These are phyloP conservation scores for Passer montanus DNA, from an alignment of 2,113 vertebrate genomes.

Conservation along the genomic window DNA sequence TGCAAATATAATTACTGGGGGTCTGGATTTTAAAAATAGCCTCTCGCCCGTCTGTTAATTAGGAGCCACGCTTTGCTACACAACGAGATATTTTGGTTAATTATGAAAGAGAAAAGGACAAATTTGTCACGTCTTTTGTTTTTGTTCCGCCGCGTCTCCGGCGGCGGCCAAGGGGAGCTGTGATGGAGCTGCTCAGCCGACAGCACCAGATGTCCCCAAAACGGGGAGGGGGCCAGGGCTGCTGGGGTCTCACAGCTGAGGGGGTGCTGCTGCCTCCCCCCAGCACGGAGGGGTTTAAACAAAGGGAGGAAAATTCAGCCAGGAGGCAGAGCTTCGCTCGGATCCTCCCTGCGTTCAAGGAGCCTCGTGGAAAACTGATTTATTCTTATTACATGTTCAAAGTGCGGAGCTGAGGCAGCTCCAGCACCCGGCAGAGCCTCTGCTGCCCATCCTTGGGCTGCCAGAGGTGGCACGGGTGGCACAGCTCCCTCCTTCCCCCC, in stretches of 20 bases:
- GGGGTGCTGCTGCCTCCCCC: neutral
- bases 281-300: accelerated
- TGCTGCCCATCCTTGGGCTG: accelerated
- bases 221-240: neutral
- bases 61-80: constrained; percentile 76
- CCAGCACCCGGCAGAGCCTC: neutral
- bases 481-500: neutral
- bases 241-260: neutral
- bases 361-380: accelerated
- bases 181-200: constrained; percentile 67
- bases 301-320: neutral
- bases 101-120: constrained; percentile 80
- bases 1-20: constrained; percentile 76
- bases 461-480: neutral
- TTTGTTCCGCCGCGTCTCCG: constrained; percentile 63
- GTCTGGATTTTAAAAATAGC: constrained; percentile 71
- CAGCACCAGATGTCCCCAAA: constrained; percentile 66
- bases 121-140: constrained; percentile 85
- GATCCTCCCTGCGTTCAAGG: accelerated
- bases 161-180: constrained; percentile 57
- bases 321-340: neutral
- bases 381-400: accelerated
- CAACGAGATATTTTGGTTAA: constrained; percentile 81
- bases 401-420: neutral
- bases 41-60: constrained; percentile 78